These are phyloP conservation scores for Sebastes hubbsi DNA, from an alignment of 2,797 vertebrate species.

Conservation along the genomic window DNA sequence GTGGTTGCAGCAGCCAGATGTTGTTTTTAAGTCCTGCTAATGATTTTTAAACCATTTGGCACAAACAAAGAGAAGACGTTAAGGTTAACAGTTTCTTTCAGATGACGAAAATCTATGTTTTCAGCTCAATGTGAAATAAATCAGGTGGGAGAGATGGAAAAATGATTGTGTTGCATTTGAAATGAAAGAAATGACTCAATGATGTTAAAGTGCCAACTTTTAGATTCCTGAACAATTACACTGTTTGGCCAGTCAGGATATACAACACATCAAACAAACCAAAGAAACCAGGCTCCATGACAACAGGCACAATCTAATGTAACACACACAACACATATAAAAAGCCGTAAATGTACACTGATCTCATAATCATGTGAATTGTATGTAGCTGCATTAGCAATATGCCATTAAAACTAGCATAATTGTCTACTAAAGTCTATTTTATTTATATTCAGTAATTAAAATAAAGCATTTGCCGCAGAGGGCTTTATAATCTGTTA, in stretches of 20 bases:
- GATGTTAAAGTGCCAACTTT: neutral
- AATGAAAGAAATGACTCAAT: neutral
- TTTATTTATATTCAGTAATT: neutral
- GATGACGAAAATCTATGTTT: neutral
- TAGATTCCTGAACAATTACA: neutral
- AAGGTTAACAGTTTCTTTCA: neutral
- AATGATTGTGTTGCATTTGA: neutral
- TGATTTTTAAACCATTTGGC: slow-evolving; percentile 1
- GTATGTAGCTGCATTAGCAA: neutral
- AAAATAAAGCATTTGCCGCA: neutral
- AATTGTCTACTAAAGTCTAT: neutral
- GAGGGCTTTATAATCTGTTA: neutral
- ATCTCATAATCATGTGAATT: neutral
- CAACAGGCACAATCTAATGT: neutral
- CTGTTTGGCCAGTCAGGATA: neutral
- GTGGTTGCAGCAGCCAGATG: neutral
- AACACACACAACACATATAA: neutral
- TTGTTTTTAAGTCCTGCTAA: neutral
- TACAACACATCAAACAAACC: neutral
- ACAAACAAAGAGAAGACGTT: neutral
- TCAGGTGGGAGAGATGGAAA: neutral
- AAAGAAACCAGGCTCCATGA: neutral
- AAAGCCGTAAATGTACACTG: neutral
- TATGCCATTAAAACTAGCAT: neutral
- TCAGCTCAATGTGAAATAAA: neutral